These are phyloP conservation scores for Dinoponera quadriceps DNA, from an alignment of 1,140 invertebrate genomes.

Conservation along the genomic window DNA sequence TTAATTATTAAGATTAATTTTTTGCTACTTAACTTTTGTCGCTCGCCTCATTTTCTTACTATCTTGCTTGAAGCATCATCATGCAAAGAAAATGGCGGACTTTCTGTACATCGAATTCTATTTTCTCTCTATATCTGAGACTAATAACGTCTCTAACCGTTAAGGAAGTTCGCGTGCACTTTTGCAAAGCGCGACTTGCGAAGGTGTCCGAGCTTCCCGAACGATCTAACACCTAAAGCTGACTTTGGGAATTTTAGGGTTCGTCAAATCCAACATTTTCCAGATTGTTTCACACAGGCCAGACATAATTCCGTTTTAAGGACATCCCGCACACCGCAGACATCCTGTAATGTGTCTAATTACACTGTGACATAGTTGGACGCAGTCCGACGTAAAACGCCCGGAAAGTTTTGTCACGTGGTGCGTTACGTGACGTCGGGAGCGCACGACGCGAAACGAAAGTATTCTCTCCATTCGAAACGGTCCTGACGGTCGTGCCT, in stretches of 20 bases:
- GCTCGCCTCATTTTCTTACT: too few relatives aligned
- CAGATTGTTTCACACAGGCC: neutral
- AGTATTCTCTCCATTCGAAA: constrained; percentile 40
- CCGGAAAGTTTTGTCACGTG: constrained; percentile 50
- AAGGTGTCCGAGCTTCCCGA: neutral
- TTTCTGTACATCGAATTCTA: too few relatives aligned
- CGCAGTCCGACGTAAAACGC: constrained; percentile 9
- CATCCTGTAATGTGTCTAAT: constrained; percentile 27
- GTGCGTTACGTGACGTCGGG: neutral
- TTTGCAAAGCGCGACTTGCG: neutral
- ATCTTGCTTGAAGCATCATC: too few relatives aligned
- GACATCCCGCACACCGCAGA: neutral
- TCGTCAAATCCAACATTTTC: neutral
- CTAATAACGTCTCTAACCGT: neutral
- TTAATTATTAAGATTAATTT: too few relatives aligned
- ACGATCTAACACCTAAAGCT: neutral
- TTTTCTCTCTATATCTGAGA: too few relatives aligned
- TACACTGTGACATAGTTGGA: constrained; percentile 1
- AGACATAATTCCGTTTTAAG: neutral
- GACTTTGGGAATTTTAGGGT: neutral
- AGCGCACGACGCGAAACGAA: constrained; percentile 40
- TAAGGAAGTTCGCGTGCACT: too few relatives aligned
- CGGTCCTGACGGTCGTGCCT: neutral
- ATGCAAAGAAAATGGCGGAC: too few relatives aligned
- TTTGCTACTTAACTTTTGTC: too few relatives aligned